Base-by-base conservation (phyloP, 2,888 invertebrate genomes). In the Platypus cylindrus region DNA sequence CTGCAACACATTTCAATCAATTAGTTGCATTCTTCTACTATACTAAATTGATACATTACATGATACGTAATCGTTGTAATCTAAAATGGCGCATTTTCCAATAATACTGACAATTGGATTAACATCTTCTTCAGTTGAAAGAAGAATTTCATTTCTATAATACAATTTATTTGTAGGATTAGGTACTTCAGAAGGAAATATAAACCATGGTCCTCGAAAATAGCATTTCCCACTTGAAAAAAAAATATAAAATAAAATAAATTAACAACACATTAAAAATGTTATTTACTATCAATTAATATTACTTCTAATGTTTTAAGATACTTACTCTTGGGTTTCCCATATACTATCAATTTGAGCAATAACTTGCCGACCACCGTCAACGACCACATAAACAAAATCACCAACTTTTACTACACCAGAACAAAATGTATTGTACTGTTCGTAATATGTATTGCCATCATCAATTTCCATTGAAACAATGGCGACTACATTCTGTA, bases 281-380 rank as follows among this genome's bases (percentile, higher is more conserved):
- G 26, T n/a, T 2, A 18, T n/a, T 18, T 12, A 17, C 18, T 11
- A 30, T n/a, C 5, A 28, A 5, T 20, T 18, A 26, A 17, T 8
- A 7, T 16, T 3, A 5, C n/a, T n/a, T n/a, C n/a, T n/a, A n/a
- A n/a, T n/a, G n/a, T n/a, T n/a, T n/a, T 13, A 22, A 15, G 34
- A 8, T 4, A 71, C 78, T 71, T 63, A 89, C 87, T 81, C 78
- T 57, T 78, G 76, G 27, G 86, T 85, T 52, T 85, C 85, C 94
- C 94, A 97, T 56, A 97, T 84, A 38, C 81, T 79, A 58, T 95
- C 91, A 45, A 97, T 82, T 59, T 94, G 84, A 8, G 90, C 85
- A 41, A 97, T 82, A 51, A 89, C 76, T 57, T 93, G 91, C 59
- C 84, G 78, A 30, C 87, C 87, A 11, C 83, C 83, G 51, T 87